Evolutionary conservation across 2,888 invertebrate species (phyloP), one percentile per base, ranked within the genome.

Genomic region (Palloptera scutellata): DNA sequence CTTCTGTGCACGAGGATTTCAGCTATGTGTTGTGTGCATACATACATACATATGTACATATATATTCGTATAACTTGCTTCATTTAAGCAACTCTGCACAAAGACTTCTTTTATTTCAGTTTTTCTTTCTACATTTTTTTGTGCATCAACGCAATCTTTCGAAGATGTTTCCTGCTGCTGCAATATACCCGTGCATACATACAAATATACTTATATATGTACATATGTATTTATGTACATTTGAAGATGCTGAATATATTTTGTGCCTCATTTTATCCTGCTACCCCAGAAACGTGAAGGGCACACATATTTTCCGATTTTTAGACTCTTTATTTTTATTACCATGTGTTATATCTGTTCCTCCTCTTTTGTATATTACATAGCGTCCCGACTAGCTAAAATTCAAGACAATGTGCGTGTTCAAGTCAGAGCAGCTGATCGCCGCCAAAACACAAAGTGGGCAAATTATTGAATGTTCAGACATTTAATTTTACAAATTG

Each of bases 241-340:
- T 53, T 3, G 11, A 15, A n/a, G n/a, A n/a, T 17, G 54, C 12
- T 54, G 19, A 20, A 13, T 54, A 8, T 12, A 19, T 20, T 4
- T 15, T 54, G 13, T 54, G 54, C 12, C 6, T 12, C 15, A 19
- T 42, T 59, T 59, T 17, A 59, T 59, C 58, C 58, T 59, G 61
- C 15, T 61, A 61, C 61, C 61, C 61, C 51, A 61, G 48, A 61
- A 61, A 61, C 61, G 61, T 41, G 41, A 20, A 42, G n/a, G 8
- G 15, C 43, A n/a, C 5, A 20, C 30, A 13, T 11, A 13, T 13
- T 40, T 4, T 40, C 12, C 40, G 40, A 5, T 13, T 30, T 57
- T 57, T 57, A 13, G 40, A 13, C 4, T 5, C 12, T 57, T 40
- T 9, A 13, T n/a, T 57, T 40, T n/a, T 48, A 30, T 30, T 30